A percentile compares a stretch with the other conserved stretches of the same genome.
These are phyloP conservation scores for Caenorhabditis briggsae DNA, from an alignment of 1,140 invertebrate genomes.

Conservation along the genomic window DNA sequence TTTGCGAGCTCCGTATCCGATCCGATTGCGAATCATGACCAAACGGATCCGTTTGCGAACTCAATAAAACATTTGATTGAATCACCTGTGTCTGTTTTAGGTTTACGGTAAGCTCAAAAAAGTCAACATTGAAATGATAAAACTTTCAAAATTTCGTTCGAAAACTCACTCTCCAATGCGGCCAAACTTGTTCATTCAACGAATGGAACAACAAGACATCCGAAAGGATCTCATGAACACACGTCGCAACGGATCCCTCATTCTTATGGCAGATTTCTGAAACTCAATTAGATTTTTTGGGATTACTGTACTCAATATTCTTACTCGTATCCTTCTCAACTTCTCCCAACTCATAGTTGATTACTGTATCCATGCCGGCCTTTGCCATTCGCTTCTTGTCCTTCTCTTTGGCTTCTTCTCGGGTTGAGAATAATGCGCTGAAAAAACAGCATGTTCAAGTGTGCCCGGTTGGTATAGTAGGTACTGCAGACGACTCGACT, in stretches of 20 bases:
- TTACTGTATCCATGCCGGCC: conserved; percentile 62
- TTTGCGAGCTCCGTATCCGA: no score
- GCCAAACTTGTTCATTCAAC: conserved; percentile 61
- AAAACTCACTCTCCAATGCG: conserved; percentile 66
- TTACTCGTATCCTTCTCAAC: conserved; percentile 63
- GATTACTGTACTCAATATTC: not conserved
- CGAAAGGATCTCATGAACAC: conserved; percentile 67
- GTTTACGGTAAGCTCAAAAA: no score
- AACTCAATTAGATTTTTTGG: not conserved
- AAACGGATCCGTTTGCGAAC: no score
- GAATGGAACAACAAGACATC: conserved; percentile 68
- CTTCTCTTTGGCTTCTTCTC: conserved; percentile 62
- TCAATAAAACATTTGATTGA: no score
- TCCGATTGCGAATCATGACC: no score
- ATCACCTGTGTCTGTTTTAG: no score
- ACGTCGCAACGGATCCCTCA: conserved; percentile 63
- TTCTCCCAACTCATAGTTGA: conserved; percentile 68
- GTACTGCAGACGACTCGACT: no score
- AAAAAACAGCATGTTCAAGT: no score
- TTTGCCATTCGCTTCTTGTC: conserved; percentile 59
- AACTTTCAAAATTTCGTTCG: no score
- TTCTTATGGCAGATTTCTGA: conserved; percentile 65
- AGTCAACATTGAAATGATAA: no score
- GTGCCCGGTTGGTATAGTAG: no score
- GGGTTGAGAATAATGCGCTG: conserved; percentile 59